A percentile compares a stretch with the other conserved stretches of the same genome.
phyloP scores from a whole-genome alignment of 2,113 vertebrate species.

The Agapornis roseicollis region DNA sequence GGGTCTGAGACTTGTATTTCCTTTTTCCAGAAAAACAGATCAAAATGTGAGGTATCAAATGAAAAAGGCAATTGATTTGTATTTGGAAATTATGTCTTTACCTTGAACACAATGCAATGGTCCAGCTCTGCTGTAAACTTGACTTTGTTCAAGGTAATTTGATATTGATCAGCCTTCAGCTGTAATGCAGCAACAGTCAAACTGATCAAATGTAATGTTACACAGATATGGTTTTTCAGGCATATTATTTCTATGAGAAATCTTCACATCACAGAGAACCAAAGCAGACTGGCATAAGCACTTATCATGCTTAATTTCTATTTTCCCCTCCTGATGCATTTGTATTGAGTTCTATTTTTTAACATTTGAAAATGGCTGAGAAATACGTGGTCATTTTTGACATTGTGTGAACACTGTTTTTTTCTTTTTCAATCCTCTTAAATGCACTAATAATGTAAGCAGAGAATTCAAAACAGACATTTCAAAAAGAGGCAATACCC shows the following conservation, averaged over 20 bases:
- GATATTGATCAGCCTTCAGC: constrained; percentile 42
- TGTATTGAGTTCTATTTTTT: neutral
- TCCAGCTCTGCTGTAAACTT: neutral
- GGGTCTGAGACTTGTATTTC: neutral
- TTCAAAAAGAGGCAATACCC: neutral
- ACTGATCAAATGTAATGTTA: neutral
- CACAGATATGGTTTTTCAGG: neutral
- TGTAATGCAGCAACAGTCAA: neutral
- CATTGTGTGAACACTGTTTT: neutral
- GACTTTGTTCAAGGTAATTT: constrained; percentile 59
- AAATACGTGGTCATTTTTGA: neutral
- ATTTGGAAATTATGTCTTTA: constrained; percentile 28
- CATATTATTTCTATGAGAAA: constrained; percentile 39
- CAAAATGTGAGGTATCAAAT: neutral
- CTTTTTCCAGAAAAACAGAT: neutral
- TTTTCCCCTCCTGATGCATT: neutral
- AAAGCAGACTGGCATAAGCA: neutral
- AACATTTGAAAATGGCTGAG: neutral
- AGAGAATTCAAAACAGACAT: neutral
- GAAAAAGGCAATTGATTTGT: neutral
- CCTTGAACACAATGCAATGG: constrained; percentile 1
- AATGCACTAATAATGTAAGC: neutral
- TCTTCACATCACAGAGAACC: constrained; percentile 3
- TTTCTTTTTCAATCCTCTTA: neutral
- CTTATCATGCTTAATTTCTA: neutral